Evolutionary conservation across 2,113 vertebrate species (phyloP).

Genomic region (Psittacara wagleri): DNA sequence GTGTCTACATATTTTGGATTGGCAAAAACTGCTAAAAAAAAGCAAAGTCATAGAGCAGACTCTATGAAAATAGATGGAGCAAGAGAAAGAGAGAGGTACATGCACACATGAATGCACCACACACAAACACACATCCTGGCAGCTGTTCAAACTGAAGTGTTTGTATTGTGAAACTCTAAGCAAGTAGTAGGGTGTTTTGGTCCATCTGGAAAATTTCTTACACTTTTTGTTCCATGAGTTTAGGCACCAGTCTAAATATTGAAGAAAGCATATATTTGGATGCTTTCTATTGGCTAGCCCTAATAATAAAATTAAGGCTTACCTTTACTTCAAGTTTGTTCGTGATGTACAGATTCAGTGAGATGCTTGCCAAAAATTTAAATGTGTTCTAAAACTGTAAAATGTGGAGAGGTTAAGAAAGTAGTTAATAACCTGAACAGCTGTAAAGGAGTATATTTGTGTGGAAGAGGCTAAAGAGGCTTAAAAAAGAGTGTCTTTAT

Average conservation of each 20-base stretch:
- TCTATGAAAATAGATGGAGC: slow-evolving; percentile 20
- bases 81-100: neutral
- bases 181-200: neutral
- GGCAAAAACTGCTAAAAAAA: slow-evolving; percentile 57
- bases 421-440: neutral
- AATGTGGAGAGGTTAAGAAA: neutral
- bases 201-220: slow-evolving; percentile 62
- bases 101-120: neutral
- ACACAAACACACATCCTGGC: neutral
- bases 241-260: neutral
- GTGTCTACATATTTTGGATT: slow-evolving; percentile 67
- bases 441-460: neutral
- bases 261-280: neutral
- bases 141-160: neutral
- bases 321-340: neutral
- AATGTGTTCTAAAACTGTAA: neutral
- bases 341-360: neutral
- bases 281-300: neutral
- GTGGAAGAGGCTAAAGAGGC: neutral
- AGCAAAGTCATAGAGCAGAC: slow-evolving; percentile 37
- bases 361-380: neutral
- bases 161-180: slow-evolving; percentile 9
- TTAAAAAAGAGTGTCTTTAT: neutral
- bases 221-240: neutral
- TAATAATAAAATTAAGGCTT: neutral